Conservation (phyloP, 1,140 invertebrate genomes). For the Drosophila kepulauana region DNA sequence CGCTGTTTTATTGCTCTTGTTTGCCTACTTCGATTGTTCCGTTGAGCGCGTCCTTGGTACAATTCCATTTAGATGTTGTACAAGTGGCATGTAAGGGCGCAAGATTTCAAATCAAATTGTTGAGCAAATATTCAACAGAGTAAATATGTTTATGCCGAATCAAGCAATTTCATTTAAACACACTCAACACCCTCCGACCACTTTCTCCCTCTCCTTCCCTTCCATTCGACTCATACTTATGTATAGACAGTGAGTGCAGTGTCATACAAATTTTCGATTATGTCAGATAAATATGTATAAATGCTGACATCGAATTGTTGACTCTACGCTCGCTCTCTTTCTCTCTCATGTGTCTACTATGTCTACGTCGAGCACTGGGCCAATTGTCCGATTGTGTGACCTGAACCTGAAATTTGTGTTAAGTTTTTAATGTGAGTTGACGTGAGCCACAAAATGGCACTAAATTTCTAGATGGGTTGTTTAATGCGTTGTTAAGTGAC, state of each 20-base stretch:
- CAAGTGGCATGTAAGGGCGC: conserved; percentile 57
- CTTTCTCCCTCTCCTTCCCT: neutral
- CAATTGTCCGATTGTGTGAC: conserved; percentile 22
- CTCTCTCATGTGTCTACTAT: conserved; percentile 1
- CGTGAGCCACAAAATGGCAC: conserved; percentile 23
- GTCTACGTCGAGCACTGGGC: neutral
- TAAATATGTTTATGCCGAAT: conserved; percentile 83
- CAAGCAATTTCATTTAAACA: conserved; percentile 83
- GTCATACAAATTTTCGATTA: conserved; percentile 57
- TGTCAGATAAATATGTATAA: conserved; percentile 57
- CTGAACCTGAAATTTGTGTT: conserved; percentile 45
- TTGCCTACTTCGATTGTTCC: conserved; percentile 80
- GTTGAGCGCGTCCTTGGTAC: conserved; percentile 72
- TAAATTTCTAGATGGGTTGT: conserved; percentile 14
- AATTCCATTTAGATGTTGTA: conserved; percentile 71
- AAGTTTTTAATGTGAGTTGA: conserved; percentile 42
- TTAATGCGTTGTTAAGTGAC: neutral
- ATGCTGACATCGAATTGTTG: conserved; percentile 58
- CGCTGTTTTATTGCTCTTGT: conserved; percentile 57
- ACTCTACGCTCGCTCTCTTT: conserved; percentile 30
- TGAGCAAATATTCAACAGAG: conserved; percentile 83
- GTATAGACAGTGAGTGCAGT: conserved; percentile 22
- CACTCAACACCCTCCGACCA: conserved; percentile 53
- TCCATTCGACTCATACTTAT: neutral
- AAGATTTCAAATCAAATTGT: conserved; percentile 78